Evolutionary conservation across 2,797 vertebrate genomes (phyloP).

Genomic region (Amblyopsis hoosieri): DNA sequence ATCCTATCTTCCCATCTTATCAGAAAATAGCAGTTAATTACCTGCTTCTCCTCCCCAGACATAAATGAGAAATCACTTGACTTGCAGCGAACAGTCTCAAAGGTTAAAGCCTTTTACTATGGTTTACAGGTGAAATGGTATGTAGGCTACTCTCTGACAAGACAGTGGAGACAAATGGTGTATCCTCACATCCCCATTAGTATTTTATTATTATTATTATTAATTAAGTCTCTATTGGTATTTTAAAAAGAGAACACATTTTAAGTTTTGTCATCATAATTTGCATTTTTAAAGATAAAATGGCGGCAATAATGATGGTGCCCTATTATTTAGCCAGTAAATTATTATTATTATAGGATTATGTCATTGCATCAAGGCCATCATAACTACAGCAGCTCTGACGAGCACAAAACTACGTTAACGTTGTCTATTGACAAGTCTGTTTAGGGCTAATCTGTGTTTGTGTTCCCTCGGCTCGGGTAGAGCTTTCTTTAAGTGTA

Average conservation of each 20-base stretch:
- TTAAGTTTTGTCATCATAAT: too few species aligned
- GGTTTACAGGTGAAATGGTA: too few species aligned
- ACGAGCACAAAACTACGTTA: background rate
- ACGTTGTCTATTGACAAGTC: conserved; percentile 52
- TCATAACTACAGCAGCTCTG: too few species aligned
- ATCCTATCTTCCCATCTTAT: conserved; percentile 18
- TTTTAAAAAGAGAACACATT: too few species aligned
- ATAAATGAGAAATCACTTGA: conserved; percentile 20
- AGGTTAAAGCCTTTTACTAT: conserved; percentile 57
- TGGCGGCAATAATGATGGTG: background rate
- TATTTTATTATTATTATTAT: too few species aligned
- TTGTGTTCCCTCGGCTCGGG: conserved; percentile 29
- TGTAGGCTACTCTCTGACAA: too few species aligned
- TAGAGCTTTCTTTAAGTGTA: conserved; percentile 49
- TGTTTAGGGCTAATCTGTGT: conserved; percentile 41
- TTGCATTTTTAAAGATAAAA: background rate
- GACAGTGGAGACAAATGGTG: too few species aligned
- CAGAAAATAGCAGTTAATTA: conserved; percentile 29
- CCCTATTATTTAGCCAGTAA: background rate
- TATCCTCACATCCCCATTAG: too few species aligned
- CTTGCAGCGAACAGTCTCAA: conserved; percentile 53
- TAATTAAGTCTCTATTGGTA: too few species aligned
- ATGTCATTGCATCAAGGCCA: background rate
- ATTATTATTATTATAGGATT: background rate
- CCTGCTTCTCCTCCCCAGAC: conserved; percentile 29